phyloP scores from a whole-genome alignment of 2,888 invertebrate genomes.

The Nemoura dubitans region DNA sequence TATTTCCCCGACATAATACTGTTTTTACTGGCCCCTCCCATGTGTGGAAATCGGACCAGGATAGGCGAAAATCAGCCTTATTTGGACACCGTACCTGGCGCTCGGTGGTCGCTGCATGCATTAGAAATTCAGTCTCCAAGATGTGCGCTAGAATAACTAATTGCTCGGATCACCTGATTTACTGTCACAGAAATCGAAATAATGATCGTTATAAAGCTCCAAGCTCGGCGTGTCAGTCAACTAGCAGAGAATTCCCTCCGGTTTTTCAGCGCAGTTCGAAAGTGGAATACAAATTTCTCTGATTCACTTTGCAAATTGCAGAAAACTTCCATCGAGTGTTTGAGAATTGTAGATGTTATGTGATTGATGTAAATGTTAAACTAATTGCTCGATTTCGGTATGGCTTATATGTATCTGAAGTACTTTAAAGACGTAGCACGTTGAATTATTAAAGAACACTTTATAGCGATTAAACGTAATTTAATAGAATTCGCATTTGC shows the following conservation, averaged over 20 bases:
- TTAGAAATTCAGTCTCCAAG: neutral
- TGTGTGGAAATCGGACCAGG: neutral
- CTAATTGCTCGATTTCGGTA: neutral
- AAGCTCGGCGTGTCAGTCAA: neutral
- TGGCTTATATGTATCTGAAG: neutral
- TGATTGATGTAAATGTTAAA: neutral
- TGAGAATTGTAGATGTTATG: neutral
- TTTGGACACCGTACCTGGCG: neutral
- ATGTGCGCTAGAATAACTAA: neutral
- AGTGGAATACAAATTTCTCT: conserved; percentile 12
- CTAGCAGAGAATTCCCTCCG: neutral
- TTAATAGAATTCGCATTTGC: conserved; percentile 4
- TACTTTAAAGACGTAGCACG: neutral
- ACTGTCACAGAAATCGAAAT: neutral
- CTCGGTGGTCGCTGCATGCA: neutral
- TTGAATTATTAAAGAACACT: neutral
- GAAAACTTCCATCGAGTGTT: neutral
- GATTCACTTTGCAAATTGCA: neutral
- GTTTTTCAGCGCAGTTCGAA: neutral
- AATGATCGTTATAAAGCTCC: neutral
- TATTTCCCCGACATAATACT: neutral
- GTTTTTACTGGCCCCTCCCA: neutral
- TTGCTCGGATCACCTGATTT: neutral
- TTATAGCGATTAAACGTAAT: neutral
- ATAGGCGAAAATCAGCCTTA: neutral